Conservation (phyloP, 2,113 vertebrate species). For the Pseudopodoces humilis region DNA sequence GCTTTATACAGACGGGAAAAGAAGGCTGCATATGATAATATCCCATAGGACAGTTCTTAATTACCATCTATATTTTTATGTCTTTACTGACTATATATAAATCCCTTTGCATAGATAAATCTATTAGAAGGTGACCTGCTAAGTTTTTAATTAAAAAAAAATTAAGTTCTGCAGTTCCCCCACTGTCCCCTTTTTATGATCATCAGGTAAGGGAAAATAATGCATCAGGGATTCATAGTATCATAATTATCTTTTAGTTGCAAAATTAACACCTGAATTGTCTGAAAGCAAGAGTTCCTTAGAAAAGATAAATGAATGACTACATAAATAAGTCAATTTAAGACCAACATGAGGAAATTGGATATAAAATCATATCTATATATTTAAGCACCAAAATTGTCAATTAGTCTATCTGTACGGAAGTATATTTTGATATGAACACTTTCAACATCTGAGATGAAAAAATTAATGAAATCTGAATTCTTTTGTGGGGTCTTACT, state of each 20-base stretch:
- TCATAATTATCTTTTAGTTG: constrained; percentile 38
- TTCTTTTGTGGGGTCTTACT: neutral
- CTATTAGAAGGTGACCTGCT: constrained; percentile 25
- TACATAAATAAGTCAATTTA: neutral
- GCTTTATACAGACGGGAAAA: neutral
- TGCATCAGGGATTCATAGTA: neutral
- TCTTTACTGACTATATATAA: constrained; percentile 12
- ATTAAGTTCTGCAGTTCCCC: neutral
- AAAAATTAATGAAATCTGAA: neutral
- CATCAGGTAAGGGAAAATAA: neutral
- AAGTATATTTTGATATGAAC: neutral
- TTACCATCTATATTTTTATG: constrained; percentile 9
- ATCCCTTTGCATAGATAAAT: neutral
- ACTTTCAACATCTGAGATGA: neutral
- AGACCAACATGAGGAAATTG: neutral
- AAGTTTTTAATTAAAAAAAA: constrained; percentile 44
- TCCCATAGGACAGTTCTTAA: constrained; percentile 25
- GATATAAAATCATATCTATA: neutral
- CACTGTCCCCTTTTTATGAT: neutral
- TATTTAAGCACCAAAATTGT: neutral
- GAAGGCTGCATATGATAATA: neutral
- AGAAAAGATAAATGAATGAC: neutral
- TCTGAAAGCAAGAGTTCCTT: neutral
- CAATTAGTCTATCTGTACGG: neutral
- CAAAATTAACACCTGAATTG: constrained; percentile 20